Percentiles rank a stretch among this genome's conserved stretches.
phyloP scores from a whole-genome alignment of 2,113 vertebrate genomes.

The Gracilinanus agilis region DNA sequence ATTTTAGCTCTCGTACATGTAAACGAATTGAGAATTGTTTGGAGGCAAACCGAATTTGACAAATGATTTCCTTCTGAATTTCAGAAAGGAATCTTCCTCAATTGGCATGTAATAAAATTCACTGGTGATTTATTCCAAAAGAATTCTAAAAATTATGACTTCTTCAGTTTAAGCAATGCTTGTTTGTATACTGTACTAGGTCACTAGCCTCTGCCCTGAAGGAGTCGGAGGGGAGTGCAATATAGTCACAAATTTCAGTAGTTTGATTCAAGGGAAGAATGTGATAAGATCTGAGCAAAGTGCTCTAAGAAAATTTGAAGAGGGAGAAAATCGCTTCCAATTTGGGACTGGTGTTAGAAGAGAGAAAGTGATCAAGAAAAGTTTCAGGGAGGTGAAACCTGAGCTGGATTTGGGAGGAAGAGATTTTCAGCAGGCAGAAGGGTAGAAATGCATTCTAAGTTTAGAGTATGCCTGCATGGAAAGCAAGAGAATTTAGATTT shows the following conservation, averaged over 20 bases:
- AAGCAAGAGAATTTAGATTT: too few relatives aligned
- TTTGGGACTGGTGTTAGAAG: too few relatives aligned
- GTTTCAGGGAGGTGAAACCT: too few relatives aligned
- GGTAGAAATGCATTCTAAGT: too few relatives aligned
- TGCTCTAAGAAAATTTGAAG: background rate
- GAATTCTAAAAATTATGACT: constrained; percentile 15
- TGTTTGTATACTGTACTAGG: background rate
- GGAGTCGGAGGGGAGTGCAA: background rate
- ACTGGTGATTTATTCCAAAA: background rate
- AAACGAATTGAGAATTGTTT: constrained; percentile 26
- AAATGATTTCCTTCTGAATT: constrained; percentile 1
- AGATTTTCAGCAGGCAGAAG: too few relatives aligned
- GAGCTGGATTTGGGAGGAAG: too few relatives aligned
- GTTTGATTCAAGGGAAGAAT: background rate
- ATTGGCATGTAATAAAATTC: background rate
- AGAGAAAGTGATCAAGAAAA: too few relatives aligned
- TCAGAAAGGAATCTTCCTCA: constrained; percentile 25
- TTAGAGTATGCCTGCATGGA: too few relatives aligned
- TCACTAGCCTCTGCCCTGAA: background rate
- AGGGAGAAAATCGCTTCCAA: background rate
- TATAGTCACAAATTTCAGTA: background rate
- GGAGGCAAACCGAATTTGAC: constrained; percentile 20
- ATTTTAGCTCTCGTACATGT: constrained; percentile 32
- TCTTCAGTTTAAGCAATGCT: background rate
- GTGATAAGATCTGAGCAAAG: background rate